Evolutionary conservation across 35 echinoderm and acorn worm species (phyloP).

Genomic region (Heliocidaris tuberculata): DNA sequence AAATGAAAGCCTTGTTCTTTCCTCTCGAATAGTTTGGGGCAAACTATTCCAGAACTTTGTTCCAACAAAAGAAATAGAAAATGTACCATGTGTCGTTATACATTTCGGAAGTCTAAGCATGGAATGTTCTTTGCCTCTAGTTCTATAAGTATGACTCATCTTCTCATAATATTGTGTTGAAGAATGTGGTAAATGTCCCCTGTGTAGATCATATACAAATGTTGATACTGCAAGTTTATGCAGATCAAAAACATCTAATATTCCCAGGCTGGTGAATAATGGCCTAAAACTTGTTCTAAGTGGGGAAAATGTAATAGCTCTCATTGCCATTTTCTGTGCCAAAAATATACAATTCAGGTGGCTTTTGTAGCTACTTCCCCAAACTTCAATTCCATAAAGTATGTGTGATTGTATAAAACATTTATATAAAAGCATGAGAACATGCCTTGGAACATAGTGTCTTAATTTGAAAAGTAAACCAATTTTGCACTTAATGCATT

Average conservation of each 20-base stretch:
- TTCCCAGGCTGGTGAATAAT: conserved; percentile 31
- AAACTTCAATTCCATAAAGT: too few relatives aligned
- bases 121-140: neutral
- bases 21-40: conserved; percentile 32
- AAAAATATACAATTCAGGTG: too few relatives aligned
- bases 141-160: neutral
- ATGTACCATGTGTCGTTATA: neutral
- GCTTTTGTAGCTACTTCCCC: too few relatives aligned
- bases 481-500: conserved; percentile 2
- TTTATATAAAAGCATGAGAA: neutral
- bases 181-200: neutral
- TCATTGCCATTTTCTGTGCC: conserved; percentile 38
- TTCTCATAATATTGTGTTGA: conserved; percentile 21
- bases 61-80: neutral
- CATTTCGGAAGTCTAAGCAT: neutral
- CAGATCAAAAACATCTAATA: conserved; percentile 12
- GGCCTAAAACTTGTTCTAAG: conserved; percentile 14
- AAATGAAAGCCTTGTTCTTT: conserved; percentile 43
- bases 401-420: neutral
- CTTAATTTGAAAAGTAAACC: neutral
- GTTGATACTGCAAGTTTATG: conserved; percentile 40
- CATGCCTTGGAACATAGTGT: neutral
- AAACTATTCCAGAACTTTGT: conserved; percentile 21
- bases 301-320: conserved; percentile 23
- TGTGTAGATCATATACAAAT: conserved; percentile 3